Conservation (phyloP, 2,888 invertebrate species). For the Diaphora mendica region DNA sequence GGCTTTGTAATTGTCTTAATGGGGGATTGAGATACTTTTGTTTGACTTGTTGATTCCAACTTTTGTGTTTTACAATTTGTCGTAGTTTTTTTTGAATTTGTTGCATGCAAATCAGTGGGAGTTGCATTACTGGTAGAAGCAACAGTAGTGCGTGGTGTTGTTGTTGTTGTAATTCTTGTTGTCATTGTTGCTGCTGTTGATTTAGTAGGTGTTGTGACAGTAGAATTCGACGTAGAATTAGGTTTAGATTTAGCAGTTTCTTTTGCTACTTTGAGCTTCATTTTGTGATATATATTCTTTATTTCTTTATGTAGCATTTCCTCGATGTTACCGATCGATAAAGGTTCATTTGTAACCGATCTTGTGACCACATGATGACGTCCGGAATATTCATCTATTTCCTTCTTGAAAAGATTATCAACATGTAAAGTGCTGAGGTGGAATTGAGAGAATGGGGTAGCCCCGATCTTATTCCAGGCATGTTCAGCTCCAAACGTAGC, state of each 20-base stretch:
- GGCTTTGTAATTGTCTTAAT: neutral
- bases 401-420: slow-evolving; percentile 5
- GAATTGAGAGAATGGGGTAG: neutral
- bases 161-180: neutral
- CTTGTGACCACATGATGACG: slow-evolving; percentile 45
- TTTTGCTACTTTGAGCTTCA: slow-evolving; percentile 59
- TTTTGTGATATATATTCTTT: slow-evolving; percentile 58
- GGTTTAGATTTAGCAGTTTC: neutral
- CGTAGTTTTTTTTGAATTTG: neutral
- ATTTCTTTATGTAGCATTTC: slow-evolving; percentile 58
- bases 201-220: neutral
- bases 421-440: slow-evolving; percentile 2
- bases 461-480: neutral
- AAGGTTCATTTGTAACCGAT: slow-evolving; percentile 54
- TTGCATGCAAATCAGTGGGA: neutral
- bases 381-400: slow-evolving; percentile 17
- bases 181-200: slow-evolving; percentile 39
- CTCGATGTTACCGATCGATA: slow-evolving; percentile 58
- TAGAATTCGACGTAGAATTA: neutral
- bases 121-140: neutral
- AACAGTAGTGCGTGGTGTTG: neutral
- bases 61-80: neutral
- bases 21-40: neutral
- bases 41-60: neutral
- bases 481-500: slow-evolving; percentile 43